Evolutionary conservation across 2,113 vertebrate species (phyloP), one percentile per base, ranked within the genome.

Genomic region (Tauraco erythrolophus): DNA sequence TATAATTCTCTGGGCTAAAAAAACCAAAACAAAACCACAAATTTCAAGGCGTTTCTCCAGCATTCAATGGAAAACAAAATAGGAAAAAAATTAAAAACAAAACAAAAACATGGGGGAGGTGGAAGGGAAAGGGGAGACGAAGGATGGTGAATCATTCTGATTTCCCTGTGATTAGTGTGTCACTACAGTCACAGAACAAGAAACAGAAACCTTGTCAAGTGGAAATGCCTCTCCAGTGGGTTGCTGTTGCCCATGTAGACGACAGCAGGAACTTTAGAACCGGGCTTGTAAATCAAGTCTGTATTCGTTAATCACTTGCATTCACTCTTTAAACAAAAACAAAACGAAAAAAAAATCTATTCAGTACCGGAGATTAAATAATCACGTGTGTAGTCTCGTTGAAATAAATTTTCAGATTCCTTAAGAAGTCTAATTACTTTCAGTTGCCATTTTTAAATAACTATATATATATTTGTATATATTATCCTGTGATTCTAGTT

Each of bases 401-500:
- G 97, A 98, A 98, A 98, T 98, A 98, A 97, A 98, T 97, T 96
- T 98, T 97, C 97, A 98, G 98, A 98, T 98, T 98, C 97, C 97
- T 98, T 98, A 98, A 97, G 97, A 97, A 98, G 98, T 98, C 98
- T 98, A 98, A 97, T 98, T 98, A 98, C 96, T 98, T 98, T 98
- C 98, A 98, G 97, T 98, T 97, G 98, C 98, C 97, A 97, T 98
- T 98, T 98, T 98, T 98, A 98, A 98, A 98, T 98, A 98, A 98
- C 98, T 98, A 98, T 98, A 98, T 98, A 98, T 98, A 98, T 98
- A 98, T 98, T 96, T 98, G 97, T 98, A 98, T 98, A 98, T 98
- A 98, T 98, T 98, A 98, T 98, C 98, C 98, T 98, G 98, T 98
- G 96, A 98, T 98, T 98, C 97, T 98, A 98, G 98, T 98, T 98